Evolutionary conservation across 2,888 invertebrate species (phyloP), one percentile per base, ranked within the genome.

Genomic region (Scaptomyza polygonia): DNA sequence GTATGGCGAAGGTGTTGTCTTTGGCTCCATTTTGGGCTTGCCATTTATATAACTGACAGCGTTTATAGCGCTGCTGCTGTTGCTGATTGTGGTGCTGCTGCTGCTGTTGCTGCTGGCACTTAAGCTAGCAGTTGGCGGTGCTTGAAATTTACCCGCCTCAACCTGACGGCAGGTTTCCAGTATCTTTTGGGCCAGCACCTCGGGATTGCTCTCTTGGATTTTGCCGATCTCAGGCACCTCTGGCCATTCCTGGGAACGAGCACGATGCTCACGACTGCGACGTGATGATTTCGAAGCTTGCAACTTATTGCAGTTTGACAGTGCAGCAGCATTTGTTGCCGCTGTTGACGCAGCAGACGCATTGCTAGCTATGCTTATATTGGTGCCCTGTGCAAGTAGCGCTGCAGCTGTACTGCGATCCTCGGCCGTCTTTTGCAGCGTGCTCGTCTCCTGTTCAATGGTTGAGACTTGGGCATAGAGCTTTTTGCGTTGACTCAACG

Each of bases 151-250:
- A 40, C 96, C 96, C 5, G 97, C 96, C 92, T 97, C 97, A 65
- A 97, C 96, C 92, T 97, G 97, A 1, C 97, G 93, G 6, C 97
- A 97, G 0, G 96, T 97, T 91, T 97, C 97, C 36, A 97, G 92
- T 76, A 97, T 97, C 91, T 97, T 97, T 91, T 96, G 96, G 0
- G 97, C 97, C 55, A 97, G 92, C 53, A 97, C 94, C 91, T 97
- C 97, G 0, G 97, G 97, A 92, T 97, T 97, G 90, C 97, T 97
- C 90, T 97, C 97, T 89, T 97, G 96, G 65, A 97, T 97, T 92
- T 97, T 97, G 1, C 96, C 96, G 53, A 97, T 94, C 81, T 97
- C 97, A 1, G 97, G 97, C 30, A 97, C 96, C 83, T 97, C 97
- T 0, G 97, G 97, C 97, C 97, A 97, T 89, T 97, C 97, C 88